Base-by-base conservation (phyloP, 2,888 invertebrate species). In the Cylindroiulus punctatus region DNA sequence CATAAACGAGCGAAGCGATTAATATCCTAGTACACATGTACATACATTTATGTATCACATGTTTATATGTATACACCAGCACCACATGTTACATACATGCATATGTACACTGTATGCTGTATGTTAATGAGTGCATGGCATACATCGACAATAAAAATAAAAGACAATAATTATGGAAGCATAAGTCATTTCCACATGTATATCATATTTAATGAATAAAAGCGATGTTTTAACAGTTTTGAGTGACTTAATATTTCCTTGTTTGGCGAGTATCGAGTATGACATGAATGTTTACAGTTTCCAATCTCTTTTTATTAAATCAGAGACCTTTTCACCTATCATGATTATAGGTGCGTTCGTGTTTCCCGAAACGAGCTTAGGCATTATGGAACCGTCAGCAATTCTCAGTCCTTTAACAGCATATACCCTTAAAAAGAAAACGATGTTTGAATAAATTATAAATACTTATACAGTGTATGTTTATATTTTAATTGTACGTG, bases 291-390 rank as follows among this genome's bases (percentile, higher is more conserved):
- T n/a, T 57, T 8, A 57, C n/a, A n/a, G 26, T 65, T 65, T 85
- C 65, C 85, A 85, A 17, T 87, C 44, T 84, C 88, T 26, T 90
- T 96, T 96, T 84, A 97, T 95, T 93, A 97, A 93, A 90, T 97
- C 97, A 0, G 96, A 93, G 7, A 96, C 96, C 90, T 96, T 97
- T 90, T 97, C 97, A 0, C 94, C 97, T 44, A 97, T 95, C 97
- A 97, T 97, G 85, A 97, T 96, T n/a, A 95, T 94, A 0, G 97
- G 96, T 0, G 97, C 97, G 90, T 97, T 96, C 0, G 97, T 97
- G 90, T 97, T 97, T 10, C 97, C 97, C 89, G 96, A 96, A 42
- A 94, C 94, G 89, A 97, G 96, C 0, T 95, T 95, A 0, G 97
- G 97, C 96, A 97, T 97, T 88, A 97, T 94, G 89, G 96, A 95